Percentiles rank a stretch among this genome's conserved stretches.
Conservation (phyloP, 1,140 invertebrate species). For the Streblospio benedicti region DNA sequence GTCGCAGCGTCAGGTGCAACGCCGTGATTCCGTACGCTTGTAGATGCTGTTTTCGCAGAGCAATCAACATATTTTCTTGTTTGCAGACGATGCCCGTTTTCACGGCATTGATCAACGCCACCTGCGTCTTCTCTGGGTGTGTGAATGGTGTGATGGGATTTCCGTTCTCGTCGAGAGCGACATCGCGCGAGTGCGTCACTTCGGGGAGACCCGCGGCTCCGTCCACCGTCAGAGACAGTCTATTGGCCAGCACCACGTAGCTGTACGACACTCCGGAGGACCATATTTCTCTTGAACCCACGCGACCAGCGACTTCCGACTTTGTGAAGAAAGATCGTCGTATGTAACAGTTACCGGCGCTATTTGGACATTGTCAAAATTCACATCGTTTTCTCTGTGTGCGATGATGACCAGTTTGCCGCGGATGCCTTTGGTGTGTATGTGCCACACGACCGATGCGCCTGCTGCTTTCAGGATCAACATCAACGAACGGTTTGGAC, state of each 20-base stretch:
- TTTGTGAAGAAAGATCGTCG: not conserved
- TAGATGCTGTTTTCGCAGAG: not conserved
- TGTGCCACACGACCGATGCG: not conserved
- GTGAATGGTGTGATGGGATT: too few species aligned
- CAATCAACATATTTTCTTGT: too few species aligned
- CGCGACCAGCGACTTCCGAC: not conserved
- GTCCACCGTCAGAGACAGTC: slow-evolving; percentile 5
- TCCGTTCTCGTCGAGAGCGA: too few species aligned
- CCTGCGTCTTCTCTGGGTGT: too few species aligned
- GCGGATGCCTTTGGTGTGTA: not conserved
- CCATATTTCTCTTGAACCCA: slow-evolving; percentile 8
- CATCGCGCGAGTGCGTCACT: too few species aligned
- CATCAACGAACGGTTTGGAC: too few species aligned
- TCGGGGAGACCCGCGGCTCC: too few species aligned
- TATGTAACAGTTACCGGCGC: not conserved
- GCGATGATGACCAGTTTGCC: not conserved
- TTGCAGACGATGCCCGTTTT: too few species aligned
- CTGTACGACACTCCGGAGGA: slow-evolving; percentile 2
- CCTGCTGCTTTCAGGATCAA: too few species aligned
- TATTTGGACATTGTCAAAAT: not conserved
- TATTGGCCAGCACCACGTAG: not conserved
- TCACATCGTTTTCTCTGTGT: slow-evolving; percentile 2
- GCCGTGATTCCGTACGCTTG: not conserved
- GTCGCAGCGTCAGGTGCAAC: not conserved
- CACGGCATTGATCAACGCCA: too few species aligned